A percentile compares a stretch with the other conserved stretches of the same genome.
phyloP scores from a whole-genome alignment of 2,888 invertebrate genomes.

The Anarsia innoxiella region DNA sequence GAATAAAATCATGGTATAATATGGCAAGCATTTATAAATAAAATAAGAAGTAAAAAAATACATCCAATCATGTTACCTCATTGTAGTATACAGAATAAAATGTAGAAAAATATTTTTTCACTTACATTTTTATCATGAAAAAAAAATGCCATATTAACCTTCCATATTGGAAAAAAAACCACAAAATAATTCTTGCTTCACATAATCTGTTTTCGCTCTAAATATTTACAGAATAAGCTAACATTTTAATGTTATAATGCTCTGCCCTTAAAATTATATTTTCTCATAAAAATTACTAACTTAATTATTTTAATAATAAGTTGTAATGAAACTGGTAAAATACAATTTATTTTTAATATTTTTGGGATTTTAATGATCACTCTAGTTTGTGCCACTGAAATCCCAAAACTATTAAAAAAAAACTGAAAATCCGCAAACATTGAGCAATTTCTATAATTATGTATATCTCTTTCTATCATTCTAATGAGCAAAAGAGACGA shows the following conservation, averaged over 20 bases:
- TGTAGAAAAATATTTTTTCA: conserved; percentile 45
- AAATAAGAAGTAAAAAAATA: conserved; percentile 6
- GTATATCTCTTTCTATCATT: no score
- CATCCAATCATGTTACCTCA: conserved; percentile 51
- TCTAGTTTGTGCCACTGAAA: neutral
- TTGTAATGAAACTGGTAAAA: neutral
- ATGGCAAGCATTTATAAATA: conserved; percentile 6
- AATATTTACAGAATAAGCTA: no score
- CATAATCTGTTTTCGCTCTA: no score
- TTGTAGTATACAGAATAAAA: conserved; percentile 27
- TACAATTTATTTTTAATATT: neutral
- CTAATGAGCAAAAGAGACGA: no score
- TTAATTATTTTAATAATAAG: neutral
- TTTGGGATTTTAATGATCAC: neutral
- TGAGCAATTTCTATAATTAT: no score
- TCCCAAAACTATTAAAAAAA: no score
- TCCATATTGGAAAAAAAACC: no score
- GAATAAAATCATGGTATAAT: conserved; percentile 12
- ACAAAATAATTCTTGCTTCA: no score
- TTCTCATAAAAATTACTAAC: conserved; percentile 1
- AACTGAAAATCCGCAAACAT: no score
- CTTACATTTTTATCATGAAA: conserved; percentile 35
- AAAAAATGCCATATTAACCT: conserved; percentile 15
- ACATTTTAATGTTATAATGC: conserved; percentile 29
- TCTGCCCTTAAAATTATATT: conserved; percentile 24